phyloP scores from a whole-genome alignment of 2,797 vertebrate genomes.

The Amazona finschi region DNA sequence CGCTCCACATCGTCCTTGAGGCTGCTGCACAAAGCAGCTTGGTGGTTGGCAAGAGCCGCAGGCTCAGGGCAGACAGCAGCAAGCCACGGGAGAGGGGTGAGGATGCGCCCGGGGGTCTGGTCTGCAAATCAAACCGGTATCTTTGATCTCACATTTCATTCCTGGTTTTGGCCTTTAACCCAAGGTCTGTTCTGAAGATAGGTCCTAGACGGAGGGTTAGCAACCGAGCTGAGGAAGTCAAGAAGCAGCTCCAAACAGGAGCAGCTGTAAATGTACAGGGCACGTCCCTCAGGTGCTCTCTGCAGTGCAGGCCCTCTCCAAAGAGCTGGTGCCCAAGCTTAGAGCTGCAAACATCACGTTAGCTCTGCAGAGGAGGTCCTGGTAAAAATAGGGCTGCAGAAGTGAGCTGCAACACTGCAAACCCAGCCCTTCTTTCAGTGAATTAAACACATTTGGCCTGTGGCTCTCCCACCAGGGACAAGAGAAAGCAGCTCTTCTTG shows the following conservation, averaged over 20 bases:
- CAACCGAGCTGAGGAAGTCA: background rate
- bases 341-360: background rate
- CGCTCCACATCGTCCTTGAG: background rate
- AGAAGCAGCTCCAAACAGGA: background rate
- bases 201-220: background rate
- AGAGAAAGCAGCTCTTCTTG: background rate
- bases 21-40: background rate
- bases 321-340: background rate
- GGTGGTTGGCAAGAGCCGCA: background rate
- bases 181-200: background rate
- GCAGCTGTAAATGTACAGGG: background rate
- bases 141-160: background rate
- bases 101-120: background rate
- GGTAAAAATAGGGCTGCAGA: background rate
- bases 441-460: background rate
- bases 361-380: background rate
- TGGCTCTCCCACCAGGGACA: background rate
- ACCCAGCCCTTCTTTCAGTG: background rate
- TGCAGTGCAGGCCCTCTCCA: background rate
- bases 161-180: background rate
- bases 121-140: background rate
- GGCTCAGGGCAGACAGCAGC: fast-evolving
- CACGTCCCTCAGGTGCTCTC: background rate
- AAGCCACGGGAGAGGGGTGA: background rate
- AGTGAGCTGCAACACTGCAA: background rate